A percentile compares a stretch with the other conserved stretches of the same genome.
phyloP scores from a whole-genome alignment of 2,113 vertebrate genomes.

The Miniopterus natalensis region DNA sequence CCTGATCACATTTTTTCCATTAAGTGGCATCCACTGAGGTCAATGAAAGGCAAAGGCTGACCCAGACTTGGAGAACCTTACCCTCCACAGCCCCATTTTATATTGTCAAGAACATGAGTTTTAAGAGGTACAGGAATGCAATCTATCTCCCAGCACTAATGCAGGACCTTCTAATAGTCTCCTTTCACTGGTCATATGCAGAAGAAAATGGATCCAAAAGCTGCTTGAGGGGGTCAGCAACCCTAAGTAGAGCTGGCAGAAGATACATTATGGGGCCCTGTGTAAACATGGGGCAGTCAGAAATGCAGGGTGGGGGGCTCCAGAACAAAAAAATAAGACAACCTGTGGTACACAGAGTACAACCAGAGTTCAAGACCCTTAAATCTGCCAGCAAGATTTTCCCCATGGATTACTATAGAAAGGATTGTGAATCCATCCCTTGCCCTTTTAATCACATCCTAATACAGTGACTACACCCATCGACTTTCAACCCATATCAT shows the following conservation, averaged over 20 bases:
- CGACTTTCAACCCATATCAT: conserved; percentile 38
- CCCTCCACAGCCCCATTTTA: conserved; percentile 20
- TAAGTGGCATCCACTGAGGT: conserved; percentile 63
- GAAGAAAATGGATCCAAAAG: conserved; percentile 38
- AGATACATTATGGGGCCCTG: not conserved
- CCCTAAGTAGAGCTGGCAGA: not conserved
- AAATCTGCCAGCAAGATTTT: conserved; percentile 47
- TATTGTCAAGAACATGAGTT: not conserved
- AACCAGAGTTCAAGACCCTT: not conserved
- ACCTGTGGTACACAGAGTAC: not conserved
- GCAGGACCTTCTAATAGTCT: conserved; percentile 28
- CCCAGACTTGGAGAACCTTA: conserved; percentile 30
- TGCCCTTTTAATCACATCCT: conserved; percentile 48
- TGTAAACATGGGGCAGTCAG: not conserved
- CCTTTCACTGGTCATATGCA: not conserved
- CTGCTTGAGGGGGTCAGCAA: not conserved
- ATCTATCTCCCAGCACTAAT: conserved; percentile 34
- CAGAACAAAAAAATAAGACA: conserved; percentile 46
- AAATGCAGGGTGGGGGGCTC: not conserved
- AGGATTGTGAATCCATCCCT: conserved; percentile 17
- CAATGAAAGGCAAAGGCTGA: conserved; percentile 66
- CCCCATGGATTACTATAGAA: conserved; percentile 59
- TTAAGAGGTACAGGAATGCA: conserved; percentile 11
- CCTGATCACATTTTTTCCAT: conserved; percentile 79
- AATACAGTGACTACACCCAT: conserved; percentile 31